Evolutionary conservation across 1,140 invertebrate species (phyloP), one percentile per base, ranked within the genome.

Genomic region (Drosophila sturtevanti): DNA sequence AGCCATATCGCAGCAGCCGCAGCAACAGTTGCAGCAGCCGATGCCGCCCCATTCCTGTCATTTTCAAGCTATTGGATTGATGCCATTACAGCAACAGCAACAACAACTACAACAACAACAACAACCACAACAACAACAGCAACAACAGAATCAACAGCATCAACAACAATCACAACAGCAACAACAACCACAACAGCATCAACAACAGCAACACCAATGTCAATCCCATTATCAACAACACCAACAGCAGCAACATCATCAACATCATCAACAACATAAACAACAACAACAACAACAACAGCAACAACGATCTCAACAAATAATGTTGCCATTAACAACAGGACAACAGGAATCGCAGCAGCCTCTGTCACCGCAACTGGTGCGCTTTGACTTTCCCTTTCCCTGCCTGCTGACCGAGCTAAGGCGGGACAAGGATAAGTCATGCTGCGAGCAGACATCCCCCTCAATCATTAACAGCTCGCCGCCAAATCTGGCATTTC

Each of bases 361-460:
- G 12, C 67, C 60, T 59, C 68, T 68, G 58, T 1, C 35, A 51
- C 60, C 48, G 51, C 44, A 71, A 37, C 31, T 72, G 31, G 1
- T 72, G 44, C 73, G 64, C 27, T 73, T 63, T 16, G 62, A 77
- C 14, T 10, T 81, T 12, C 59, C 78, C 5, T 22, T 81, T n/a
- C 59, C 68, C 16, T 72, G 65, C 34, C 66, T 52, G 18, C 35
- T 69, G 0, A 9, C 65, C 7, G 79, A 76, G 21, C 7, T 56
- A 3, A 55, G 61, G 10, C 24, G 35, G 14, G 61, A 68, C 9
- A 18, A 59, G 48, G 70, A 63, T 35, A 67, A 34, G 22, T 54
- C 58, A 35, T 63, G 35, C 22, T 38, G 61, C 55, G 61, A 73
- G 1, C 16, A 14, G 3, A 3, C 18, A 16, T 16, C 41, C 7